Evolutionary conservation across 2,888 invertebrate species (phyloP), one percentile per base, ranked within the genome.

Genomic region (Cephalotes varians): DNA sequence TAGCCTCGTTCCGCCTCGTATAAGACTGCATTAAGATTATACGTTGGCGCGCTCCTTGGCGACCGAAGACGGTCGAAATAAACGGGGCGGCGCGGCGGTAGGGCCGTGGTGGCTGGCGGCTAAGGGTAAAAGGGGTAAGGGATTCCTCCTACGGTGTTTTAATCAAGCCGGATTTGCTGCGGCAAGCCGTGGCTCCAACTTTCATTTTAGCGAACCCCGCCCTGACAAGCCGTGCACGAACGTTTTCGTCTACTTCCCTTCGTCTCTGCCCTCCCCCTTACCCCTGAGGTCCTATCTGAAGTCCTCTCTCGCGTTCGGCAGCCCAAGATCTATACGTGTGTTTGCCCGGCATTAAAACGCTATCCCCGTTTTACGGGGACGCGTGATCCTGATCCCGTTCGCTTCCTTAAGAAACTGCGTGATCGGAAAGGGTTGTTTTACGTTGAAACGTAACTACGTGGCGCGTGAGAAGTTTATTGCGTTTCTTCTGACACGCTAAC

Each of bases 21-120:
- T 93, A 94, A 94, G 94, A 94, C 94, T 94, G 94, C 94, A 94
- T 94, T 94, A 94, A 94, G 94, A 94, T 94, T 94, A 94, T 94
- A 94, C 93, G 91, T 93, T 91, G 92, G 87, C 90, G 90, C 91
- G 91, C 91, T 93, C 90, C 91, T 85, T 87, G 87, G 88, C 88
- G 88, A 91, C 91, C 88, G 88, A 90, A 91, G 90, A 87, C 89
- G 89, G 90, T 87, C 85, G 91, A 89, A 90, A 91, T 88, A 87
- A 87, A 87, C 90, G 89, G 89, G 87, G 88, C 76, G 83, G 84
- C 64, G 65, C 64, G 69, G 69, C 47, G 82, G 84, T 71, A 86
- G 86, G 88, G 89, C 83, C 87, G 88, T 81, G 85, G 88, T 83
- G 87, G 85, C 62, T 77, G 82, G 84, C 84, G 88, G 87, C 86